These are phyloP conservation scores for Mixornis gularis DNA, from an alignment of 2,113 vertebrate genomes.

Conservation along the genomic window DNA sequence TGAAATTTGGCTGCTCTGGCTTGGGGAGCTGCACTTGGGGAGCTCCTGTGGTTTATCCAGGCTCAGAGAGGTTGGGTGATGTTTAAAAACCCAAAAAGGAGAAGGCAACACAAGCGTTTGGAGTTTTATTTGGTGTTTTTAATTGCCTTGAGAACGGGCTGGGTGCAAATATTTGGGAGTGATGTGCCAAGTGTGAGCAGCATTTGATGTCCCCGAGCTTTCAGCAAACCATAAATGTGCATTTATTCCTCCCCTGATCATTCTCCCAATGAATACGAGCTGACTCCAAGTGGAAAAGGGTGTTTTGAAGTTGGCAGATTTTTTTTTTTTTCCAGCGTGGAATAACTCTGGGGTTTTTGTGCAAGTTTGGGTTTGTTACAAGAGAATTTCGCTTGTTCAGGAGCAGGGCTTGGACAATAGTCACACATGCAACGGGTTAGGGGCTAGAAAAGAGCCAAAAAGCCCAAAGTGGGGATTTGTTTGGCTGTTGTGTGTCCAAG, in stretches of 20 bases:
- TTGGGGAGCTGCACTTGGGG: neutral
- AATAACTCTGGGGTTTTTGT: neutral
- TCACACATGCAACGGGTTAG: neutral
- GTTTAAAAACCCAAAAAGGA: neutral
- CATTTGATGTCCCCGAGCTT: neutral
- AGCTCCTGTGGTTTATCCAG: neutral
- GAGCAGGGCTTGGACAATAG: neutral
- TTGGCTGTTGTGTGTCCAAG: neutral
- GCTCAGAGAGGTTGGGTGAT: neutral
- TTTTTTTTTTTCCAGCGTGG: neutral
- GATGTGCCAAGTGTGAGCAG: neutral
- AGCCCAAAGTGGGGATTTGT: neutral
- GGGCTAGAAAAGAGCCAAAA: neutral
- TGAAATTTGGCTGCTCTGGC: neutral
- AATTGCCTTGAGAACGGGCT: neutral
- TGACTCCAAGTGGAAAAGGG: neutral
- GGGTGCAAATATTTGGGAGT: neutral
- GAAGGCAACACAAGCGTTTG: neutral
- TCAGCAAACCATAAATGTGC: neutral
- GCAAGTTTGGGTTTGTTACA: neutral
- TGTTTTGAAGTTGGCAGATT: conserved; percentile 2
- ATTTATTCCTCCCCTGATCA: neutral
- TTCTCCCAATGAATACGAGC: neutral
- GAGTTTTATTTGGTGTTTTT: neutral
- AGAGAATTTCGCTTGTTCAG: neutral